phyloP scores from a whole-genome alignment of 2,797 vertebrate genomes.

The Sebastes cheni region DNA sequence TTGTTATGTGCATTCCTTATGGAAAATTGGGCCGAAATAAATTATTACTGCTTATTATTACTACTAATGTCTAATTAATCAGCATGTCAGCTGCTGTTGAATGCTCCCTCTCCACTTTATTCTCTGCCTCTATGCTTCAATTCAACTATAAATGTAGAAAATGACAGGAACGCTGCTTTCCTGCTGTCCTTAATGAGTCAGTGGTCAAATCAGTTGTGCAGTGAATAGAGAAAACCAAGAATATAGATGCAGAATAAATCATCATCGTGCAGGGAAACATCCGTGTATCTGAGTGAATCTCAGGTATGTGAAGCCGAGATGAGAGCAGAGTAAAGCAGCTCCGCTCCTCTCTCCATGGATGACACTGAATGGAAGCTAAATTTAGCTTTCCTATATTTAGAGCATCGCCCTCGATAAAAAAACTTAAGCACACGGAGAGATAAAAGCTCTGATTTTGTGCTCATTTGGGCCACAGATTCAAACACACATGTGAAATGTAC shows the following conservation, averaged over 20 bases:
- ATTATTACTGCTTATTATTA: too few species aligned
- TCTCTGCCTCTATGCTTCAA: not conserved
- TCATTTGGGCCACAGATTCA: conserved; percentile 24
- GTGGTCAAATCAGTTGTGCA: not conserved
- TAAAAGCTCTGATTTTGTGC: conserved; percentile 33
- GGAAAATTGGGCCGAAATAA: too few species aligned
- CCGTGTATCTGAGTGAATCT: not conserved
- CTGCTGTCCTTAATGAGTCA: not conserved
- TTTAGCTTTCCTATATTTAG: conserved; percentile 60
- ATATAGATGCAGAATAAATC: not conserved
- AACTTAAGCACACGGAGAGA: not conserved
- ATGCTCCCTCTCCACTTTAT: not conserved
- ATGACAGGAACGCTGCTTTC: not conserved
- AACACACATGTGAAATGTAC: not conserved
- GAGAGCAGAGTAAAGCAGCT: conserved; percentile 6
- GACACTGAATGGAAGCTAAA: conserved; percentile 36
- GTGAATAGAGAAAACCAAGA: not conserved
- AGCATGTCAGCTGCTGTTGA: not conserved
- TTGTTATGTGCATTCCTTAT: too few species aligned
- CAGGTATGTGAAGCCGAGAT: conserved; percentile 2
- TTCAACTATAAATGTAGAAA: not conserved
- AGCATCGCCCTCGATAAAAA: conserved; percentile 43
- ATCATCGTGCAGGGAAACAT: not conserved
- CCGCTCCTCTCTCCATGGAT: not conserved
- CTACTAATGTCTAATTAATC: not conserved